Evolutionary conservation across 2,113 vertebrate genomes (phyloP).

Genomic region (Pseudorhombus dupliciocellatus): DNA sequence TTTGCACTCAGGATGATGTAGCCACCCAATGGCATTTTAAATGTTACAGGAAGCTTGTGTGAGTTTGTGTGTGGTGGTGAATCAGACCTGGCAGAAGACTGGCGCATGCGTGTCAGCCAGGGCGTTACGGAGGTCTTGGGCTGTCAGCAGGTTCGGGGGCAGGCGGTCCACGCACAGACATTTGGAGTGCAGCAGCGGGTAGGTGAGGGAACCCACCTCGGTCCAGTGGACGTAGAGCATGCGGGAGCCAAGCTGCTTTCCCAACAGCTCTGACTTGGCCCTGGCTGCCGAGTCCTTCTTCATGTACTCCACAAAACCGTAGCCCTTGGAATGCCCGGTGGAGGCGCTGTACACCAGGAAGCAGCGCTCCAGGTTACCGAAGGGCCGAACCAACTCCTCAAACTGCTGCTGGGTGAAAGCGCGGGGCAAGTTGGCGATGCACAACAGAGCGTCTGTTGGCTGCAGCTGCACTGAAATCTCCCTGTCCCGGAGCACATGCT

Average conservation of each 20-base stretch:
- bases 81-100: conserved; percentile 89
- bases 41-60: neutral
- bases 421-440: conserved; percentile 90
- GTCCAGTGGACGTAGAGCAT: conserved; percentile 96
- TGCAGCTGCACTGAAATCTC: conserved; percentile 93
- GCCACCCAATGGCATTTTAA: neutral
- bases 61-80: neutral
- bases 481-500: conserved; percentile 84
- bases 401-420: conserved; percentile 91
- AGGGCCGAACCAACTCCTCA: conserved; percentile 92
- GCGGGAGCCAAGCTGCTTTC: conserved; percentile 89
- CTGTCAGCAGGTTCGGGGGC: conserved; percentile 81
- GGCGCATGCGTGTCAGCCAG: conserved; percentile 80
- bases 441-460: conserved; percentile 90
- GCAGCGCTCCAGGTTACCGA: conserved; percentile 92
- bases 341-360: conserved; percentile 88
- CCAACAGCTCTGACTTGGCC: conserved; percentile 91
- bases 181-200: conserved; percentile 85
- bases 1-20: neutral
- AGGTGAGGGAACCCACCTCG: conserved; percentile 88
- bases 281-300: conserved; percentile 93
- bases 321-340: conserved; percentile 91
- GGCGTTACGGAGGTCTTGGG: conserved; percentile 80
- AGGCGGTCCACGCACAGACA: conserved; percentile 90
- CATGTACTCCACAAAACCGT: conserved; percentile 97